Evolutionary conservation across 2,113 vertebrate genomes (phyloP), one percentile per base, ranked within the genome.

Genomic region (Chinchilla lanigera): DNA sequence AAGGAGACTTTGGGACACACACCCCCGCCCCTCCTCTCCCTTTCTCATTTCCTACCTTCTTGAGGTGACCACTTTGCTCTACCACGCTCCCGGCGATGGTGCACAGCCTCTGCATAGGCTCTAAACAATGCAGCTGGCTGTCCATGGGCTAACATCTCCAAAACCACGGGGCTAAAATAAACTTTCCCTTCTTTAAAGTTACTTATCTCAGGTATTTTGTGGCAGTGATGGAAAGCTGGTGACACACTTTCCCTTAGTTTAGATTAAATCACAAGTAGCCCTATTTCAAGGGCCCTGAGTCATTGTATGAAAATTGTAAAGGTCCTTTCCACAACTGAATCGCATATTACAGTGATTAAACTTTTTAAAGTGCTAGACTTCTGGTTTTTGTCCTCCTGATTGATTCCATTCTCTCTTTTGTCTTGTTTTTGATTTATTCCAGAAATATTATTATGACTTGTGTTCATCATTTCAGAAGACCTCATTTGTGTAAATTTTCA

Each of bases 401-500:
- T 60, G 78, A 92, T 93, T 91, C 95, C 50, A 94, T 92, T 93
- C 81, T 95, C 75, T 94, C 65, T 93, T 95, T 78, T 65, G 61
- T 89, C 89, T 93, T 84, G 19, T 71, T 97, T 97, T 96, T 63
- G 44, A 82, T 93, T 96, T 81, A 92, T 91, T 80, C 41, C 85
- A 97, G 65, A 96, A 96, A 96, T 84, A 96, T 89, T 86, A 58
- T 77, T 77, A 81, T 77, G 85, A 94, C 87, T 89, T 65, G 52
- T 20, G 33, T 85, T 97, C 63, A 86, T 96, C 89, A 92, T 96
- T 96, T 97, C 77, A 94, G 96, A 97, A 97, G 30, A 82, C n/a
- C 0, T 92, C 9, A 0, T 94, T 93, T 71, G 41, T 89, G 71
- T 94, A 96, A 89, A 96, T 96, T 96, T 96, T 93, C 65, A 94